These are phyloP conservation scores for Gymnobelideus leadbeateri DNA, from an alignment of 2,113 vertebrate species.

Conservation along the genomic window DNA sequence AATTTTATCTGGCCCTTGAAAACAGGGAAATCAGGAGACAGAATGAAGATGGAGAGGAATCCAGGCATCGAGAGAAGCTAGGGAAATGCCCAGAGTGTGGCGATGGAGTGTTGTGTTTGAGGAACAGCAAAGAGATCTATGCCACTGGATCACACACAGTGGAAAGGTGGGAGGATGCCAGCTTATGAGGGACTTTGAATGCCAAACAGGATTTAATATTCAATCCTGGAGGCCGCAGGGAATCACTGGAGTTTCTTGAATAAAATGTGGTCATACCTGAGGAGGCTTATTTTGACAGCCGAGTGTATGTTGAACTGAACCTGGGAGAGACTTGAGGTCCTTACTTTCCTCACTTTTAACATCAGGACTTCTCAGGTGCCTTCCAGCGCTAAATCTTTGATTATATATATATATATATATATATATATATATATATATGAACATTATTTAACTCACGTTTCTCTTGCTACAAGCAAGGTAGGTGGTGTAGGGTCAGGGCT, in stretches of 20 bases:
- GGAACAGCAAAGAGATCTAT: background rate
- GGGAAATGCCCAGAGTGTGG: background rate
- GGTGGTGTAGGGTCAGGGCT: background rate
- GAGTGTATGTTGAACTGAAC: too few relatives aligned
- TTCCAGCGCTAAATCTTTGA: too few relatives aligned
- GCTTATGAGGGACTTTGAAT: background rate
- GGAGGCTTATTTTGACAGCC: background rate
- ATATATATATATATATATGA: too few relatives aligned
- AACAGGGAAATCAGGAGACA: background rate
- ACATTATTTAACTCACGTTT: too few relatives aligned
- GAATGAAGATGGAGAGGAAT: background rate
- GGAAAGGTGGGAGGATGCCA: background rate
- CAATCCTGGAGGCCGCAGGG: background rate
- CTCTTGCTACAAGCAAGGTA: background rate
- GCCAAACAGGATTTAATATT: background rate
- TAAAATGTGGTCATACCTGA: background rate
- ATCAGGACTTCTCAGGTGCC: too few relatives aligned
- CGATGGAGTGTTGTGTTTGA: background rate
- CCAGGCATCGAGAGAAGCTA: background rate
- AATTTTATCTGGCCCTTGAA: background rate
- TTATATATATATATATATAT: too few relatives aligned
- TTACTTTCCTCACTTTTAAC: too few relatives aligned
- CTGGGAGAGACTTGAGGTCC: too few relatives aligned
- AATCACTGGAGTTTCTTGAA: background rate
- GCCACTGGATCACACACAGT: background rate